A percentile compares a stretch with the other conserved stretches of the same genome.
These are phyloP conservation scores for Alviniconcha marisindica DNA, from an alignment of 1,140 invertebrate species.

Conservation along the genomic window DNA sequence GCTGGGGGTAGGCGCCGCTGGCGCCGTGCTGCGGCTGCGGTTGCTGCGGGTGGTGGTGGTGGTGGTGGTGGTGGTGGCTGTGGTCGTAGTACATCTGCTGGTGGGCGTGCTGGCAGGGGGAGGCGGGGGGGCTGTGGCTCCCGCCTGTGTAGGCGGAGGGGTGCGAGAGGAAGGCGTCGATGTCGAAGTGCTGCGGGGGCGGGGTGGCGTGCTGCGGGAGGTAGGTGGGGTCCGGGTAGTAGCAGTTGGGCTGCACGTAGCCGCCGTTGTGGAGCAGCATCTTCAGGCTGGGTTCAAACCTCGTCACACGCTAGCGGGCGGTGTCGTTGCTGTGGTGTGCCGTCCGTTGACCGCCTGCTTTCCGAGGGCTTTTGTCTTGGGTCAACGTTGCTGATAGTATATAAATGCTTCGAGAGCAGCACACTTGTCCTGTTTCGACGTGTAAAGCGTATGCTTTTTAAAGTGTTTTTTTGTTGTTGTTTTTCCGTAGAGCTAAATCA, in stretches of 20 bases:
- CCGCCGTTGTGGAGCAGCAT: slow-evolving; percentile 49
- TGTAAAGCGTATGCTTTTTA: no score
- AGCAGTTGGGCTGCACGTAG: slow-evolving; percentile 35
- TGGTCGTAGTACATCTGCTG: slow-evolving; percentile 20
- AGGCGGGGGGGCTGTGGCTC: slow-evolving; percentile 9
- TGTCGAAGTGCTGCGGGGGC: slow-evolving; percentile 23
- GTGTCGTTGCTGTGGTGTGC: no score
- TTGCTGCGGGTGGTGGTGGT: slow-evolving; percentile 20
- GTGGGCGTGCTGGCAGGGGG: slow-evolving; percentile 19
- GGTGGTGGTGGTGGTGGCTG: slow-evolving; percentile 1
- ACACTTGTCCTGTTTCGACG: no score
- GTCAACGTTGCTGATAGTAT: no score
- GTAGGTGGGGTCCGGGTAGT: slow-evolving; percentile 40
- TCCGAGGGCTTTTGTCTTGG: no score
- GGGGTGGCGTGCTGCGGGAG: slow-evolving; percentile 31
- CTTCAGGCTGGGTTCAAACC: background rate
- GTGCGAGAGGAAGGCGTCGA: slow-evolving; percentile 25
- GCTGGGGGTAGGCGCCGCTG: slow-evolving; percentile 38
- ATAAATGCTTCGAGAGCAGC: no score
- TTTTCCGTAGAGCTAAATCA: no score
- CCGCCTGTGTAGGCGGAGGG: slow-evolving; percentile 24
- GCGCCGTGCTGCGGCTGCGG: background rate
- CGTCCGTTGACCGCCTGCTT: no score
- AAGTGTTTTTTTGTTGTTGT: no score
- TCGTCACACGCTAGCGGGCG: no score